Base-by-base conservation (phyloP, 2,113 vertebrate species). In the Mus spicilegus region DNA sequence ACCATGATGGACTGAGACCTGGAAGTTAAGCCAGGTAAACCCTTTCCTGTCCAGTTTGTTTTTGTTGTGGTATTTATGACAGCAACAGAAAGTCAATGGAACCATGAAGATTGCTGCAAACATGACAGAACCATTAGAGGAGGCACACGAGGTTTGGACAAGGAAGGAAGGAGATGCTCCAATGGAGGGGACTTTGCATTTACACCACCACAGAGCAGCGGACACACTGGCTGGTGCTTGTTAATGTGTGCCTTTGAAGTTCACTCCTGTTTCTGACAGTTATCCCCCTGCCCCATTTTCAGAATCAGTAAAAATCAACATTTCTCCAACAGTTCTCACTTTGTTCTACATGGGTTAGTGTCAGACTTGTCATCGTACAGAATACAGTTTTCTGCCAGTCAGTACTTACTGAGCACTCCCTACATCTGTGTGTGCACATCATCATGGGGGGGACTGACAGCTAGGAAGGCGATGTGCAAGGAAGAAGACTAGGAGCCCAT, bases 191-290 rank as follows among this genome's bases (percentile, higher is more conserved):
- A 73, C 17, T 90, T 86, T 82, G 30, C 61, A 36, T 86, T 92
- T 72, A 67, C n/a, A 65, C 72, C 92, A 56, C 94, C 96, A 89
- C 88, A 90, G 67, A 96, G 67, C 87, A 92, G 76, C 70, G 72
- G 65, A 46, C 76, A 73, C 85, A 39, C 92, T 77, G 72, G 76
- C 93, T 86, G 69, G 61, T 80, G 28, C 39, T 93, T 4, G 17
- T 39, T 76, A 76, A 61, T 61, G 5, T 90, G 65, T 70, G 22
- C 46, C 76, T 95, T 92, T 26, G 58, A 95, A 90, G 67, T 82
- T 91, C 67, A 69, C 93, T 81, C n/a, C 54, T 87, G 4, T 84
- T 82, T 90, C 39, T 93, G 92, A 96, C 92, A 96, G 87, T 36
- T 87, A 20, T 82, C 84, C 77, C 86, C 76, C n/a, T 0, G 22